Percentiles rank a stretch among this genome's conserved stretches.
Evolutionary conservation across 2,797 vertebrate genomes (phyloP).

Genomic region (Hapalemur alaotrensis): DNA sequence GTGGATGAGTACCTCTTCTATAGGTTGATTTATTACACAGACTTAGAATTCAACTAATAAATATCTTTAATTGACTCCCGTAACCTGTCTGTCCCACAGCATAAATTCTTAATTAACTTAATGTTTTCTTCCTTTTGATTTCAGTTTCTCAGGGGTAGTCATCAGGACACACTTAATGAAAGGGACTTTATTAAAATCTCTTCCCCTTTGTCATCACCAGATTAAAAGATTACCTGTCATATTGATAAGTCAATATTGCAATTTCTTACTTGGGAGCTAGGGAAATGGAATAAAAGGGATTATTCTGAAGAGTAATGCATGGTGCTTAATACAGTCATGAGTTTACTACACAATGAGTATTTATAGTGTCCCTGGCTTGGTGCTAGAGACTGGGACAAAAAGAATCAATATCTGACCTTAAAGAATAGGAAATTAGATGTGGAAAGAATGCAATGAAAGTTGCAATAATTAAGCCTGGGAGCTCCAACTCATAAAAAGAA

Average conservation of each 20-base stretch:
- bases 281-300: background rate
- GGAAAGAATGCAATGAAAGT: background rate
- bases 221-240: background rate
- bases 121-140: background rate
- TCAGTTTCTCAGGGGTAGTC: background rate
- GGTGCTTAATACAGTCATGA: background rate
- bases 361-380: background rate
- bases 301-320: background rate
- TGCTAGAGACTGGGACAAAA: background rate
- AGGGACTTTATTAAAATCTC: background rate
- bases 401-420: background rate
- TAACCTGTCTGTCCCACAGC: background rate
- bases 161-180: background rate
- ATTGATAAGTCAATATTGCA: background rate
- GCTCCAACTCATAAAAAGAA: background rate
- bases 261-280: background rate
- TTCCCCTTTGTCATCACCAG: background rate
- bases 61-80: background rate
- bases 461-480: rapidly evolving
- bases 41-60: background rate
- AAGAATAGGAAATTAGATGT: background rate
- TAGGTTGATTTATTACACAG: background rate
- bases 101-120: background rate
- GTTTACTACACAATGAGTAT: background rate
- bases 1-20: background rate